Evolutionary conservation across 2,888 invertebrate genomes (phyloP), one percentile per base, ranked within the genome.

Genomic region (Caenorhabditis japonica): DNA sequence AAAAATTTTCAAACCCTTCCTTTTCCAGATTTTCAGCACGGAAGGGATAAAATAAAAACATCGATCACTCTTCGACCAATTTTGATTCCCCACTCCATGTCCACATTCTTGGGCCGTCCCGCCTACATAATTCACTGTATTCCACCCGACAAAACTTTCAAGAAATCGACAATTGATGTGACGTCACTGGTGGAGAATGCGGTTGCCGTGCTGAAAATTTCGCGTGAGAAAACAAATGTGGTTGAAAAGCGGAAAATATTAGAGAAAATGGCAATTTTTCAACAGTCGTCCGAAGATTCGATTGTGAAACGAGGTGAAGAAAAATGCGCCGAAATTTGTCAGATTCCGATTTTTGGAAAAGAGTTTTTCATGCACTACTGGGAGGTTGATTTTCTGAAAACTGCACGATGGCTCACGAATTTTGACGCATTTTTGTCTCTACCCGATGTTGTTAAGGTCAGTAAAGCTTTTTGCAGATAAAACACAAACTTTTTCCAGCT

Each of bases 321-420:
- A 23, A 0, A 21, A 51, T 19, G 5, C 12, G 21, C 5, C 10
- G 3, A 36, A 25, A 8, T 12, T 12, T 33, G 33, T 12, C 43
- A 56, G 34, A 44, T 55, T n/a, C 33, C 55, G 4, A 39, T 64
- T 10, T 34, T 64, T 8, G 49, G 46, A 12, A 55, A 64, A n/a
- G 4, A 47, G 4, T 64, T 64, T 39, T 64, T 64, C 49, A 12
- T 64, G 47, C 25, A 36, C 15, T 55, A 33, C 15, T 64, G 71
- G 56, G 75, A 75, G 15, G 15, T 43, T 4, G 60, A 58, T 17
- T 55, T 75, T 60, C 56, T 61, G 46, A 59, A 61, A 27, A 66
- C 56, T 21, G 73, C 70, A 12, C 62, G 66, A 41, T 76, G 73
- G 73, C 23, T 71, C 51, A 53, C 51, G 38, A 51, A 58, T 44